phyloP scores from a whole-genome alignment of 2,888 invertebrate genomes.

The Caenorhabditis sp. region DNA sequence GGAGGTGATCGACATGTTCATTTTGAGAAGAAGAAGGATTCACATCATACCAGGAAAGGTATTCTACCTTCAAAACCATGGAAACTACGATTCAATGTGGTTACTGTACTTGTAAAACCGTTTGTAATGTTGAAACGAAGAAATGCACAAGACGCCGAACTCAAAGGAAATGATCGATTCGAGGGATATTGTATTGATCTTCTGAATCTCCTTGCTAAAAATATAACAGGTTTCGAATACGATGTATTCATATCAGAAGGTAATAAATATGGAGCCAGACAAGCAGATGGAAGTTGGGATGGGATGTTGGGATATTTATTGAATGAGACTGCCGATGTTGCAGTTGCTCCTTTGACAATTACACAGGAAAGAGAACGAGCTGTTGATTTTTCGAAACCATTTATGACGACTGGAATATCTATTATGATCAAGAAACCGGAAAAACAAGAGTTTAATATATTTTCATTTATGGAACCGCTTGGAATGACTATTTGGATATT shows the following conservation, averaged over 20 bases:
- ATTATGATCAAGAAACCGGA: constrained; percentile 74
- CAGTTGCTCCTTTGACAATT: constrained; percentile 92
- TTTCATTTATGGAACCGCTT: constrained; percentile 93
- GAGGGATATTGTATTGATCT: constrained; percentile 71
- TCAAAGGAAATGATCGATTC: constrained; percentile 62
- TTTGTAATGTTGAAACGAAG: constrained; percentile 85
- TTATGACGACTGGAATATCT: constrained; percentile 84
- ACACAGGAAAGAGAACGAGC: constrained; percentile 87
- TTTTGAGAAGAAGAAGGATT: constrained; percentile 41
- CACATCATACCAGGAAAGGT: constrained; percentile 41
- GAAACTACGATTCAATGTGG: constrained; percentile 58
- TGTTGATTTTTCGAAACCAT: constrained; percentile 96
- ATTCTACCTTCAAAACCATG: constrained; percentile 51
- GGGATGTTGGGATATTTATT: constrained; percentile 71
- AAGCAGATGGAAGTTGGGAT: constrained; percentile 67
- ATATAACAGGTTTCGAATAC: constrained; percentile 63
- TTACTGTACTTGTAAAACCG: constrained; percentile 76
- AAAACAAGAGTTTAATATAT: constrained; percentile 82
- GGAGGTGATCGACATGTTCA: constrained; percentile 42
- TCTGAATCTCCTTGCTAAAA: constrained; percentile 67
- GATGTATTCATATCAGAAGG: constrained; percentile 70
- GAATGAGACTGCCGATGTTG: constrained; percentile 83
- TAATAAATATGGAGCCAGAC: constrained; percentile 59
- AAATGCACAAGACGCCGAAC: constrained; percentile 58
- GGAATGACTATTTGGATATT: constrained; percentile 92